Conservation (phyloP, 1,140 invertebrate genomes). For the Orussus abietinus region DNA sequence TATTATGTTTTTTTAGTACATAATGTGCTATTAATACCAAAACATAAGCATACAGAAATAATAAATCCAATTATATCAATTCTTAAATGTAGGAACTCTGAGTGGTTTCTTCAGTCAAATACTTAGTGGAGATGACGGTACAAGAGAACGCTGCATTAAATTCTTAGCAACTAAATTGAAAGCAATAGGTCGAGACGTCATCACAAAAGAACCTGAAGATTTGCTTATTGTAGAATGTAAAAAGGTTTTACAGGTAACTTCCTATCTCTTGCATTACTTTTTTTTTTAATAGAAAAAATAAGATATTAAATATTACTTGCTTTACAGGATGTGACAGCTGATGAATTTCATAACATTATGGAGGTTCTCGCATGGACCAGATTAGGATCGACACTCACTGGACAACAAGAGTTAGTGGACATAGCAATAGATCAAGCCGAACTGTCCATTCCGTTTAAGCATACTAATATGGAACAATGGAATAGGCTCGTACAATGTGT, state of each 20-base stretch:
- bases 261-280: slow-evolving; percentile 1
- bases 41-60: too few species aligned
- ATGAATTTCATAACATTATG: slow-evolving; percentile 90
- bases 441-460: slow-evolving; percentile 71
- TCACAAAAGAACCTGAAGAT: slow-evolving; percentile 85
- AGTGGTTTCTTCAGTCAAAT: slow-evolving; percentile 86
- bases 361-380: slow-evolving; percentile 76
- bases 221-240: slow-evolving; percentile 80
- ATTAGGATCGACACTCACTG: slow-evolving; percentile 73
- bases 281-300: background rate
- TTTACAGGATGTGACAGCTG: slow-evolving; percentile 78
- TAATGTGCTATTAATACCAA: slow-evolving; percentile 4
- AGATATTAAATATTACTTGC: slow-evolving; percentile 8
- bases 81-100: slow-evolving; percentile 65
- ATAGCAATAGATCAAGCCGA: slow-evolving; percentile 81
- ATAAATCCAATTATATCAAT: too few species aligned
- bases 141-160: slow-evolving; percentile 83
- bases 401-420: slow-evolving; percentile 83
- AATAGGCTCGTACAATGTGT: slow-evolving; percentile 81
- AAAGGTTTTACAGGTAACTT: slow-evolving; percentile 73
- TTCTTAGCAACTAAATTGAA: slow-evolving; percentile 83
- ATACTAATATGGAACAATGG: slow-evolving; percentile 69
- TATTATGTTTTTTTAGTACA: slow-evolving; percentile 6
- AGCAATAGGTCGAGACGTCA: slow-evolving; percentile 70
- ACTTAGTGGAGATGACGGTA: slow-evolving; percentile 69